These are phyloP conservation scores for Dryas iulia DNA, from an alignment of 1,140 invertebrate species.

Conservation along the genomic window DNA sequence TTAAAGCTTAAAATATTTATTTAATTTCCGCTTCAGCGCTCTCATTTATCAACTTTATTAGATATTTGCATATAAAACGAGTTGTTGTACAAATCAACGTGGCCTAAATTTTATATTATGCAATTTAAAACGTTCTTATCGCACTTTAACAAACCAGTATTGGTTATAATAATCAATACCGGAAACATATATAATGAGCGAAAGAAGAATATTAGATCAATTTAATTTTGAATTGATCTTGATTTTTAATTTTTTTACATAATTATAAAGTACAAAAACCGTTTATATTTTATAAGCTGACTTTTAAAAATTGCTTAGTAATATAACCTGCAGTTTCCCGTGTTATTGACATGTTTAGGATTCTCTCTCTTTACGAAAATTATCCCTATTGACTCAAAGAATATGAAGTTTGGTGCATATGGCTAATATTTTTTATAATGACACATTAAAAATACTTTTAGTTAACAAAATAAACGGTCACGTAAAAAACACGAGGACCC, in stretches of 20 bases:
- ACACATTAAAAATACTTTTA: too few species aligned
- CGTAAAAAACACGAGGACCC: too few species aligned
- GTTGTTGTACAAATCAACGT: background rate
- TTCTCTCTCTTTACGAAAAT: too few species aligned
- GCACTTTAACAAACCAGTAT: background rate
- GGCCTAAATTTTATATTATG: background rate
- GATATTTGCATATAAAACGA: background rate
- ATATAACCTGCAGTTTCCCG: too few species aligned
- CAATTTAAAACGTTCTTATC: background rate
- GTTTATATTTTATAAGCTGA: too few species aligned
- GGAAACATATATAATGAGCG: background rate
- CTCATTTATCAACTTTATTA: background rate
- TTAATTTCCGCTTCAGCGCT: background rate
- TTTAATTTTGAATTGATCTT: background rate
- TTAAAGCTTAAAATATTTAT: background rate
- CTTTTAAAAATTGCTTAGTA: too few species aligned
- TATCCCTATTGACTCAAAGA: too few species aligned
- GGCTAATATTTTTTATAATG: too few species aligned
- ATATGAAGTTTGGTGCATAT: too few species aligned
- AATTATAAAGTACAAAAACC: too few species aligned
- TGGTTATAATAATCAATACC: background rate
- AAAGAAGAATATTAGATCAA: background rate
- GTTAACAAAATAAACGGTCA: too few species aligned
- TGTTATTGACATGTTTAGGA: too few species aligned
- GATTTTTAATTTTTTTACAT: background rate